Conservation (phyloP, 2,888 invertebrate species). For the Melanophora roralis region DNA sequence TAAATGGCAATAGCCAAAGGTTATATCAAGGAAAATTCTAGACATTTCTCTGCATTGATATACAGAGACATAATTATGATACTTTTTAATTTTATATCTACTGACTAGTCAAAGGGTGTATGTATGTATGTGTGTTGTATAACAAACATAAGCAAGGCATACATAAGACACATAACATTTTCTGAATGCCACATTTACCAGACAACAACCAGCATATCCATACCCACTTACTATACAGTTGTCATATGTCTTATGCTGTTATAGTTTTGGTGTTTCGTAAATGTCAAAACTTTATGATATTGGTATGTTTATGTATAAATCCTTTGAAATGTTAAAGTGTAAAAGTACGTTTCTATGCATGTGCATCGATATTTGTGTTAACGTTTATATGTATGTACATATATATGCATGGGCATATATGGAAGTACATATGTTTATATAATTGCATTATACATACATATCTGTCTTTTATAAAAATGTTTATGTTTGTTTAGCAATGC, state of each 20-base stretch:
- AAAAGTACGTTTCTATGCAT: neutral
- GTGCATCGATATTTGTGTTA: no score
- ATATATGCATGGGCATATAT: neutral
- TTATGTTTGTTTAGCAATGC: constrained; percentile 17
- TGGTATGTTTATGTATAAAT: constrained; percentile 1
- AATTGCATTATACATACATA: no score
- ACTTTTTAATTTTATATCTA: constrained; percentile 4
- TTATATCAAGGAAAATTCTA: no score
- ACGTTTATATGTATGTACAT: no score
- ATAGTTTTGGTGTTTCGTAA: constrained; percentile 32
- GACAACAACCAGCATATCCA: neutral
- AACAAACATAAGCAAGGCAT: no score
- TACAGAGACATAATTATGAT: neutral
- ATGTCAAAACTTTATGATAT: constrained; percentile 38
- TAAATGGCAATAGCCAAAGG: neutral
- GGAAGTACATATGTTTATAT: no score
- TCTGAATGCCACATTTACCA: neutral
- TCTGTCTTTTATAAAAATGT: constrained; percentile 25
- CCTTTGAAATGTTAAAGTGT: constrained; percentile 18
- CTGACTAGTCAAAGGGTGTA: neutral
- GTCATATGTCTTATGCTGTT: constrained; percentile 18
- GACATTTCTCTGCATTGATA: neutral
- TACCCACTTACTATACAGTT: constrained; percentile 1
- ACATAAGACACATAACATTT: no score
- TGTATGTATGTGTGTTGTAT: no score